These are phyloP conservation scores for Fistularia tabacaria DNA, from an alignment of 2,797 vertebrate genomes.

Conservation along the genomic window DNA sequence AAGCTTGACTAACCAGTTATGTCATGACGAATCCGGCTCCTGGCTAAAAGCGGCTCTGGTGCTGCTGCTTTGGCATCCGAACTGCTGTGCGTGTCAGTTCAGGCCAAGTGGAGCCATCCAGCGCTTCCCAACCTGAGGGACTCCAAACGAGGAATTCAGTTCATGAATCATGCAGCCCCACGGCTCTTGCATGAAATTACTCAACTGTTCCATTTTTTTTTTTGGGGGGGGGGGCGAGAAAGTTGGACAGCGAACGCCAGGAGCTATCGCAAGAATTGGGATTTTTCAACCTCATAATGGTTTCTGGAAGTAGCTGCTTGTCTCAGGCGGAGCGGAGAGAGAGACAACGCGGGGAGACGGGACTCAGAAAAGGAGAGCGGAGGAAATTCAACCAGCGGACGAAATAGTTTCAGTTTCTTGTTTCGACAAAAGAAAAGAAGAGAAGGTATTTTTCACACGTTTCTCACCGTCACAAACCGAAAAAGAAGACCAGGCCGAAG, in stretches of 20 bases:
- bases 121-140: constrained; percentile 48
- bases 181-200: constrained; percentile 42
- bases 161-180: constrained; percentile 56
- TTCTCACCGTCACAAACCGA: not conserved
- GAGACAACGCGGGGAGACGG: constrained; percentile 37
- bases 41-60: constrained; percentile 41
- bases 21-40: constrained; percentile 51
- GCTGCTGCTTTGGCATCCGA: constrained; percentile 40
- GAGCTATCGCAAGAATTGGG: constrained; percentile 27
- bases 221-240: constrained; percentile 26
- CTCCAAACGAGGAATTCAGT: constrained; percentile 39
- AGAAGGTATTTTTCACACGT: too few species aligned
- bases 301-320: constrained; percentile 38
- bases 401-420: too few species aligned
- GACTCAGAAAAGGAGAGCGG: constrained; percentile 5
- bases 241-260: constrained; percentile 44
- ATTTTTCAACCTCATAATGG: constrained; percentile 43
- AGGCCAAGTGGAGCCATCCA: constrained; percentile 36
- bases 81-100: constrained; percentile 49
- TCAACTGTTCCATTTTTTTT: constrained; percentile 52
- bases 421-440: too few species aligned
- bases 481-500: constrained; percentile 19
- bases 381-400: not conserved
- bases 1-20: constrained; percentile 63
- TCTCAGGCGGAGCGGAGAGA: constrained; percentile 37